Conservation (phyloP, 2,113 vertebrate species). For the Thryonomys swinderianus region DNA sequence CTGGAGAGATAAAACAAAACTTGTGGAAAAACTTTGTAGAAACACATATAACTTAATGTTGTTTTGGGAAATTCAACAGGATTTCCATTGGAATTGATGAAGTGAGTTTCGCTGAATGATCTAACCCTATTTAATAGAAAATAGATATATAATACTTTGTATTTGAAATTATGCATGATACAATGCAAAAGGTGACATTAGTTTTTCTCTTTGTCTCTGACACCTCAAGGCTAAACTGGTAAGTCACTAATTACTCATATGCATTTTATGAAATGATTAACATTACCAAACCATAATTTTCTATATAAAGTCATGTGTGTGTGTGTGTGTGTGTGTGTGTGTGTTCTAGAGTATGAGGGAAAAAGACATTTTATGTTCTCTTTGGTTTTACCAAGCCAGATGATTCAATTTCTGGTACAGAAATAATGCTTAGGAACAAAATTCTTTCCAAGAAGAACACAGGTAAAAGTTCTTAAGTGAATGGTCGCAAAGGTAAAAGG, state of each 20-base stretch:
- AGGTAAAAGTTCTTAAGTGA: background rate
- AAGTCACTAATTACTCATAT: background rate
- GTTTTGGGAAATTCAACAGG: conserved; percentile 57
- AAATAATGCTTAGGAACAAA: background rate
- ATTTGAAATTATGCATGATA: background rate
- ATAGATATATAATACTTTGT: accelerated
- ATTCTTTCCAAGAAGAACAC: background rate
- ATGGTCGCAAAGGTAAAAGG: background rate
- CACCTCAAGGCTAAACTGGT: background rate
- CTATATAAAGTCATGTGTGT: background rate
- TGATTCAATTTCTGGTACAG: background rate
- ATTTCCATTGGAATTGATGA: conserved; percentile 12
- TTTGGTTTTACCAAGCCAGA: background rate
- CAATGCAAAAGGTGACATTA: background rate
- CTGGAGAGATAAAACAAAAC: background rate
- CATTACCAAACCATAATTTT: background rate
- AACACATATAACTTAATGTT: conserved; percentile 28
- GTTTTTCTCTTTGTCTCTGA: background rate
- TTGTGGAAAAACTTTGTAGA: background rate
- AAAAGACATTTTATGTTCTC: background rate
- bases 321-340: background rate
- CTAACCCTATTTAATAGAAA: background rate
- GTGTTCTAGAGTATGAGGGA: background rate
- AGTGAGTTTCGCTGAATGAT: conserved; percentile 61
- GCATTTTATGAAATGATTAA: background rate